Conservation (phyloP, 1,140 invertebrate species). For the Anadara kagoshimensis region DNA sequence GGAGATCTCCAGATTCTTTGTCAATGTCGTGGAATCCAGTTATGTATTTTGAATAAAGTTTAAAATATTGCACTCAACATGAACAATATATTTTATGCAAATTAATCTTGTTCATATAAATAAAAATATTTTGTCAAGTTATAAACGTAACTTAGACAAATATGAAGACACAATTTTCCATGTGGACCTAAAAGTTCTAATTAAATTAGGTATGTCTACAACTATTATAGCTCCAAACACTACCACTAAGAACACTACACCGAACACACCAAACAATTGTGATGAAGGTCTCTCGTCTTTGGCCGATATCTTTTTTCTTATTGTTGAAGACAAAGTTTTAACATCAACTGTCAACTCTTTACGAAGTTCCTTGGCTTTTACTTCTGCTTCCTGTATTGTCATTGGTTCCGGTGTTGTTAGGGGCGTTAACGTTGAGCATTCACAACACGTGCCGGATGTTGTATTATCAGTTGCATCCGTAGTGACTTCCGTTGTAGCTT, state of each 20-base stretch:
- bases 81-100: too few relatives aligned
- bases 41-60: too few relatives aligned
- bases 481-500: too few relatives aligned
- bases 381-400: not conserved
- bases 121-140: too few relatives aligned
- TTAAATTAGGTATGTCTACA: not conserved
- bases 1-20: too few relatives aligned
- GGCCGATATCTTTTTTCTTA: not conserved
- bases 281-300: conserved; percentile 3
- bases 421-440: too few relatives aligned
- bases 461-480: too few relatives aligned
- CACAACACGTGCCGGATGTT: too few relatives aligned
- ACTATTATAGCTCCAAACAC: not conserved
- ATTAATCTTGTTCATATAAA: too few relatives aligned
- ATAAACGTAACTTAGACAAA: too few relatives aligned
- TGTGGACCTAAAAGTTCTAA: not conserved
- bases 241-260: not conserved
- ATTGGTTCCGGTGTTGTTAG: not conserved
- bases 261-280: not conserved
- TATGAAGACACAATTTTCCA: not conserved
- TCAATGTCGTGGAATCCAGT: too few relatives aligned
- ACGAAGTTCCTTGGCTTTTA: not conserved
- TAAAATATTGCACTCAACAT: too few relatives aligned
- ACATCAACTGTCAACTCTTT: conserved; percentile 6
- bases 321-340: conserved; percentile 1